A percentile compares a stretch with the other conserved stretches of the same genome.
phyloP scores from a whole-genome alignment of 2,888 invertebrate genomes.

The Hylaea fasciaria region DNA sequence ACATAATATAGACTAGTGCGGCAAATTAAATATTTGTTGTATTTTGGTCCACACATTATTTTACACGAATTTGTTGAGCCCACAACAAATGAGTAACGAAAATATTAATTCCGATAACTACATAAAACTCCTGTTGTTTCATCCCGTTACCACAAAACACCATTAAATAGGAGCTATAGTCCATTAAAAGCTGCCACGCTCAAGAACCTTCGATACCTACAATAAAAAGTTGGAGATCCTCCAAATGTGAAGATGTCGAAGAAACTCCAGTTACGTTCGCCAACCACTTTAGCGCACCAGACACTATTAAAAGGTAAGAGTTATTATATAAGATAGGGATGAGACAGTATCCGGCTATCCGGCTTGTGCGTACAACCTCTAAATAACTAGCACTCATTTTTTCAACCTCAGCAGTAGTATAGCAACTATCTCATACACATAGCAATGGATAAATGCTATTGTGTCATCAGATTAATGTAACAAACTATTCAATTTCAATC shows the following conservation, averaged over 20 bases:
- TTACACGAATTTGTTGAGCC: neutral
- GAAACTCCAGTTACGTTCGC: conserved; percentile 52
- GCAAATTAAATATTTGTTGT: no score
- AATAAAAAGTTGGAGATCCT: conserved; percentile 77
- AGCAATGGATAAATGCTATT: no score
- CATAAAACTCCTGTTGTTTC: conserved; percentile 18
- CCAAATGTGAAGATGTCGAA: conserved; percentile 73
- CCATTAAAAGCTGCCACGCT: conserved; percentile 61
- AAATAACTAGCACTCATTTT: neutral
- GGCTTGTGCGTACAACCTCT: neutral
- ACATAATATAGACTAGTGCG: no score
- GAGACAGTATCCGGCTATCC: conserved; percentile 2
- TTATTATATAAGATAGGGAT: conserved; percentile 45
- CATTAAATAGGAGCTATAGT: conserved; percentile 54
- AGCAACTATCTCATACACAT: no score
- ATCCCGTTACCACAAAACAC: conserved; percentile 36
- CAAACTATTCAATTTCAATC: no score
- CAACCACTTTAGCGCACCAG: conserved; percentile 48
- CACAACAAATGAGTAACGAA: neutral
- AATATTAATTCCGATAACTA: conserved; percentile 4
- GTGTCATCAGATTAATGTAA: no score
- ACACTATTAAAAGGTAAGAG: conserved; percentile 63
- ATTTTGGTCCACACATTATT: no score
- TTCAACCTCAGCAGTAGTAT: no score
- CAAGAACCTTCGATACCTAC: conserved; percentile 65